Conservation (phyloP, 2,113 vertebrate genomes). For the Miniopterus natalensis region DNA sequence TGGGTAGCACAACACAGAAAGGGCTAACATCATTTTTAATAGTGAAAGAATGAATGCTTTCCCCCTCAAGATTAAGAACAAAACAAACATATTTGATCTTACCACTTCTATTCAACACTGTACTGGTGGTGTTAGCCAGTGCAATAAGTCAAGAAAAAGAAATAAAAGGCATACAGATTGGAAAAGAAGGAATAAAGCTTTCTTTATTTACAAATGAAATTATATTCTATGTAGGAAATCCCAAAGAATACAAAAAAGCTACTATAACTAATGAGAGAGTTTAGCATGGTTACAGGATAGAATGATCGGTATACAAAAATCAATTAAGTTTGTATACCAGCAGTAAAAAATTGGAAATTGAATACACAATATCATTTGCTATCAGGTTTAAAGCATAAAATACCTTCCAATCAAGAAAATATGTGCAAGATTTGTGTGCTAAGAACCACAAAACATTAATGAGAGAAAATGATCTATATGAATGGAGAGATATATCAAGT, state of each 20-base stretch:
- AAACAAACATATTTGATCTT: neutral
- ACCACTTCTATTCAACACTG: neutral
- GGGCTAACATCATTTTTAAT: neutral
- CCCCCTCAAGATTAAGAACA: neutral
- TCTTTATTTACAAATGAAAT: neutral
- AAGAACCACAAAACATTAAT: neutral
- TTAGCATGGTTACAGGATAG: neutral
- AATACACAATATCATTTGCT: neutral
- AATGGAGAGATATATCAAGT: neutral
- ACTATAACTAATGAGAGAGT: neutral
- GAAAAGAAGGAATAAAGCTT: conserved; percentile 46
- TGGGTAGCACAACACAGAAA: too few species aligned
- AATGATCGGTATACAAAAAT: neutral
- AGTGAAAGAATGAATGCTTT: neutral
- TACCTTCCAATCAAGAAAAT: conserved; percentile 6
- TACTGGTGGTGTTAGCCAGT: neutral
- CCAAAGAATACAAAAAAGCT: neutral
- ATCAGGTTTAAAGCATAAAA: conserved; percentile 20
- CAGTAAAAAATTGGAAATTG: neutral
- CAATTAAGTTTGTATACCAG: neutral
- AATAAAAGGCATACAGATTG: neutral
- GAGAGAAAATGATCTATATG: neutral
- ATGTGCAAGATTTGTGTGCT: neutral
- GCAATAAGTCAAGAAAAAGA: neutral
- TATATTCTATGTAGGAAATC: neutral